Conservation (phyloP, 2,888 invertebrate genomes). For the Hololepta plana region DNA sequence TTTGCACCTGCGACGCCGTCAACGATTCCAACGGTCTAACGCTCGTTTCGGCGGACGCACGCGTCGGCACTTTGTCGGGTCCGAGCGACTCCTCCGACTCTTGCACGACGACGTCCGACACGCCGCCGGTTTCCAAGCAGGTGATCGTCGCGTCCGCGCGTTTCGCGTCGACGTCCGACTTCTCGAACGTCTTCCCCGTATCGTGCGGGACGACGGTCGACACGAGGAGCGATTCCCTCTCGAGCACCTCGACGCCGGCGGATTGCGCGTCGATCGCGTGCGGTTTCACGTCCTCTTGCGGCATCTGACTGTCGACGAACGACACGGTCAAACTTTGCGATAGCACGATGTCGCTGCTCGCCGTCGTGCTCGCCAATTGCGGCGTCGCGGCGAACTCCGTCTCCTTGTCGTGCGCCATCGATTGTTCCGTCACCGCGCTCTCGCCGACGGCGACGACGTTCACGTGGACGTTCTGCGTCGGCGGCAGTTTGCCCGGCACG, state of each 20-base stretch:
- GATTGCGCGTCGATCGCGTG: slow-evolving; percentile 30
- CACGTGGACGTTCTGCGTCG: slow-evolving; percentile 38
- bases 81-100: slow-evolving; percentile 44
- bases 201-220: too few species aligned
- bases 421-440: slow-evolving; percentile 36
- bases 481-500: slow-evolving; percentile 37
- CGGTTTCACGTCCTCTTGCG: slow-evolving; percentile 34
- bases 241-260: slow-evolving; percentile 40
- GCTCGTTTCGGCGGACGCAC: slow-evolving; percentile 36
- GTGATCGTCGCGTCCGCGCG: slow-evolving; percentile 32
- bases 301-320: slow-evolving; percentile 44
- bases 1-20: slow-evolving; percentile 37
- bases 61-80: slow-evolving; percentile 30
- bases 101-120: slow-evolving; percentile 39
- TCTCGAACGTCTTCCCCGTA: too few species aligned
- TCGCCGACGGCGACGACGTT: slow-evolving; percentile 38
- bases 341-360: slow-evolving; percentile 31
- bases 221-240: slow-evolving; percentile 40
- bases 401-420: slow-evolving; percentile 47
- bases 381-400: slow-evolving; percentile 29
- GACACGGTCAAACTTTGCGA: slow-evolving; percentile 39
- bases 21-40: slow-evolving; percentile 40
- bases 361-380: slow-evolving; percentile 25
- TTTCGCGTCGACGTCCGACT: too few species aligned
- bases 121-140: slow-evolving; percentile 37